Evolutionary conservation across 1,140 invertebrate genomes (phyloP).

Genomic region (Archegozetes longisetosus): DNA sequence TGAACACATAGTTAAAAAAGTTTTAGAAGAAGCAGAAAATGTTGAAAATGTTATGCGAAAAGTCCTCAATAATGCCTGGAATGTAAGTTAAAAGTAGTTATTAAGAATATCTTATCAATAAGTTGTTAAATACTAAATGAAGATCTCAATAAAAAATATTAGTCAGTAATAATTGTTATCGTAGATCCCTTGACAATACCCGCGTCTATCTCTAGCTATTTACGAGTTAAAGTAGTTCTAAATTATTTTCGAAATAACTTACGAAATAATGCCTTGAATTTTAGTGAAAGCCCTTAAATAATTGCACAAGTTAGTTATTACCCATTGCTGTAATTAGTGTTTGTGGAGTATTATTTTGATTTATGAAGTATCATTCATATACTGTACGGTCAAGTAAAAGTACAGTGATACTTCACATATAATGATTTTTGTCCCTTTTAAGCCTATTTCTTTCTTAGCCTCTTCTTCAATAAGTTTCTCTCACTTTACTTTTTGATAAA

Average conservation of each 20-base stretch:
- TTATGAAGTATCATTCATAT: no score
- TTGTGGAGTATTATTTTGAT: no score
- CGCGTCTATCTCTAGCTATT: no score
- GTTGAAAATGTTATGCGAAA: constrained; percentile 86
- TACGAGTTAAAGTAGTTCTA: no score
- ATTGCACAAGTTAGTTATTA: no score
- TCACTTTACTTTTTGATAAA: no score
- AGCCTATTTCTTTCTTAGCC: no score
- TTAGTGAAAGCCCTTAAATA: background rate
- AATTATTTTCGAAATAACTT: background rate
- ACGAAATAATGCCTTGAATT: background rate
- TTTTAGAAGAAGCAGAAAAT: constrained; percentile 79
- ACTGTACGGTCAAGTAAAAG: no score
- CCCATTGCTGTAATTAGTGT: no score
- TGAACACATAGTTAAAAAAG: constrained; percentile 81
- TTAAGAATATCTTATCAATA: background rate
- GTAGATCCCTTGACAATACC: background rate
- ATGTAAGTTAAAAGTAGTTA: constrained; percentile 34
- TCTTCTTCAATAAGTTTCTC: no score
- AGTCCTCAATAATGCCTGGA: constrained; percentile 48
- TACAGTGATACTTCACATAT: no score
- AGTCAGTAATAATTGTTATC: background rate
- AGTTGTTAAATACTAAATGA: background rate
- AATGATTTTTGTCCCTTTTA: no score
- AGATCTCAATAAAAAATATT: background rate